Conservation (phyloP, 2,797 vertebrate genomes). For the Linurgus olivaceus region DNA sequence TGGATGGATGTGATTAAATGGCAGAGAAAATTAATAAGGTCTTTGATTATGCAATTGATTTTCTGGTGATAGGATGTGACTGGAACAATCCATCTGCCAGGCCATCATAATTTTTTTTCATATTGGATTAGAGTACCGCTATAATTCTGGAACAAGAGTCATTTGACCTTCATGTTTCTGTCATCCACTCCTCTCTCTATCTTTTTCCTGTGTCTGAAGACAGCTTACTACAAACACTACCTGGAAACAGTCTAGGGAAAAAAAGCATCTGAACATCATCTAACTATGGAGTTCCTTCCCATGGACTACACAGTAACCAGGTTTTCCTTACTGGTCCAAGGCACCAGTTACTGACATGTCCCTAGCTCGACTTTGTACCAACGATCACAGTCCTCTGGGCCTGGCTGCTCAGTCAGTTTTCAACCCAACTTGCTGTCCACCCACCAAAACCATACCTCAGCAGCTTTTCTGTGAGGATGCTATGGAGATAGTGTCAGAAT, state of each 20-base stretch:
- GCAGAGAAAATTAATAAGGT: neutral
- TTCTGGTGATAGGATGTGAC: neutral
- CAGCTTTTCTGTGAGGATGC: neutral
- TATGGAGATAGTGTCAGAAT: neutral
- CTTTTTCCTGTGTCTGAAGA: neutral
- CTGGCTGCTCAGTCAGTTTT: neutral
- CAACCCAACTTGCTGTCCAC: neutral
- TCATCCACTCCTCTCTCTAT: neutral
- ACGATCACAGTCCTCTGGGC: neutral
- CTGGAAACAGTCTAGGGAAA: neutral
- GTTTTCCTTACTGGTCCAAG: neutral
- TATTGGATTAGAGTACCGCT: neutral
- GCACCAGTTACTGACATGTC: neutral
- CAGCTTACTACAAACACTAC: neutral
- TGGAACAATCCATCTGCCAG: neutral
- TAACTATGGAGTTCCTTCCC: neutral
- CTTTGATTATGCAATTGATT: neutral
- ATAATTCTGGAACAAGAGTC: neutral
- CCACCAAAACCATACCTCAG: neutral
- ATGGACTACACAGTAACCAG: neutral
- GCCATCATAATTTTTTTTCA: neutral
- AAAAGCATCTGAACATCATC: neutral
- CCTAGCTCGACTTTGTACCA: neutral
- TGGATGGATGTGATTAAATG: neutral
- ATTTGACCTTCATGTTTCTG: neutral